Percentiles rank a stretch among this genome's conserved stretches.
Evolutionary conservation across 2,113 vertebrate genomes (phyloP).

Genomic region (Anarhynchus alexandrinus): DNA sequence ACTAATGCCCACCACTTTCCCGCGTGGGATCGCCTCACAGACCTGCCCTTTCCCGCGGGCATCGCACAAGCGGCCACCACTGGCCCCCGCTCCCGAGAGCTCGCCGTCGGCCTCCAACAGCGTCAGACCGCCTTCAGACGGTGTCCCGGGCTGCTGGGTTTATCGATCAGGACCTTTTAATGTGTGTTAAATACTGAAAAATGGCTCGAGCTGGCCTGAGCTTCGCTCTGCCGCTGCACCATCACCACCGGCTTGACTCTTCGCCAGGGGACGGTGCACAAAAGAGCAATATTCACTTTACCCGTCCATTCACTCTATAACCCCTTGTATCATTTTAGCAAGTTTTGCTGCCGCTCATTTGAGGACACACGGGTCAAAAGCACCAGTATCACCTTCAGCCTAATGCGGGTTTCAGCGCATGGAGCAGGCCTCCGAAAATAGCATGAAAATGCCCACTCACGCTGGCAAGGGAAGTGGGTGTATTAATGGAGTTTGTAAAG

Average conservation of each 20-base stretch:
- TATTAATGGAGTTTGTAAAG: background rate
- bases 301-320: background rate
- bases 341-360: background rate
- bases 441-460: background rate
- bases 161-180: background rate
- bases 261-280: background rate
- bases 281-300: background rate
- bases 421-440: background rate
- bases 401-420: background rate
- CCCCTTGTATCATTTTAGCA: accelerated
- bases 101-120: accelerated
- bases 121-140: accelerated
- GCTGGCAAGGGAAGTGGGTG: background rate
- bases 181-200: background rate
- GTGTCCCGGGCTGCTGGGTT: accelerated
- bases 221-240: background rate
- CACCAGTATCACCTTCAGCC: background rate
- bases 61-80: background rate
- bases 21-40: accelerated
- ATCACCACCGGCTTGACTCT: background rate
- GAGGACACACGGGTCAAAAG: background rate
- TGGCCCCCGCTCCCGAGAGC: accelerated
- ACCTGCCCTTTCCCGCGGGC: background rate
- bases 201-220: background rate
- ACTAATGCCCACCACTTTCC: background rate